Conservation (phyloP, 2,113 vertebrate species). For the Colaptes auratus region DNA sequence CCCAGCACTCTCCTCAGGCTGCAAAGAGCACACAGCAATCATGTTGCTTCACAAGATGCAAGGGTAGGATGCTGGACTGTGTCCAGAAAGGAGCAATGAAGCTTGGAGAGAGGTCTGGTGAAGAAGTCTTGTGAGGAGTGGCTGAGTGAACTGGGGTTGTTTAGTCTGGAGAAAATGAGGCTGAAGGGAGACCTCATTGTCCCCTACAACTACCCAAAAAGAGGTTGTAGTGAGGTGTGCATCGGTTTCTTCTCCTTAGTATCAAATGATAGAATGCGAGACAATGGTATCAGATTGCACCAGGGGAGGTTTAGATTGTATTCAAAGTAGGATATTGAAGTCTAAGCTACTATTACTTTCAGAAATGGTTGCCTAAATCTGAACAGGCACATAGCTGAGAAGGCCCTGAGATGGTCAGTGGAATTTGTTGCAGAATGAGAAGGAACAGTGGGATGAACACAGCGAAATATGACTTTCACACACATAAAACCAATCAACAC, state of each 20-base stretch:
- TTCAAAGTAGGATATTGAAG: not conserved
- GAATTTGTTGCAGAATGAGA: not conserved
- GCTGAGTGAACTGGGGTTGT: no score
- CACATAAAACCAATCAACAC: fast-evolving
- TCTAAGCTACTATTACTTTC: not conserved
- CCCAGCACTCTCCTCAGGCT: not conserved
- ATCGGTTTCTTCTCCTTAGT: no score
- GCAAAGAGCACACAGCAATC: not conserved
- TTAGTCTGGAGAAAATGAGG: no score
- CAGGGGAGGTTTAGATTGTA: not conserved
- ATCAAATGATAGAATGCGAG: no score
- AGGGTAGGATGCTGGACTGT: not conserved
- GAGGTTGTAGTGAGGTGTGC: no score
- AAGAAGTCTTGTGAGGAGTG: no score
- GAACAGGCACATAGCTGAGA: not conserved
- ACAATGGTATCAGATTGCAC: no score
- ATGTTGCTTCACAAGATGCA: not conserved
- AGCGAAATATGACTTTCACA: not conserved
- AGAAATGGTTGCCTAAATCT: not conserved
- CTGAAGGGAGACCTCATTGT: no score
- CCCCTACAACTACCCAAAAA: no score
- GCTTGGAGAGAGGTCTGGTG: no score
- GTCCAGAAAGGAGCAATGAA: no score
- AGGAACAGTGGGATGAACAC: not conserved
- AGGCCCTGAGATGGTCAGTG: not conserved